phyloP scores from a whole-genome alignment of 2,113 vertebrate species.

The Anas platyrhynchos region DNA sequence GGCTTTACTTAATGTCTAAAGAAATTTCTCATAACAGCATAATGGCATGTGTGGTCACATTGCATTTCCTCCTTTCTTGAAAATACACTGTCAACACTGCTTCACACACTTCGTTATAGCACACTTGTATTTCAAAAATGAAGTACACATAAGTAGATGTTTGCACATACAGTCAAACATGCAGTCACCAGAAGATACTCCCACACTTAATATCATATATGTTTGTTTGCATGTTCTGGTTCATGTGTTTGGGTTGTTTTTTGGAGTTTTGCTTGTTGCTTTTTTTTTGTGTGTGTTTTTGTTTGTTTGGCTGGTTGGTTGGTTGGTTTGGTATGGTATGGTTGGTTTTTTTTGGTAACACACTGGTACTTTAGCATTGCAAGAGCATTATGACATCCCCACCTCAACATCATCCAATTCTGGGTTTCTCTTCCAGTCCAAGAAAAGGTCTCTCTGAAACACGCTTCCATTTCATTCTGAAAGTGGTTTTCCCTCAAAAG shows the following conservation, averaged over 20 bases:
- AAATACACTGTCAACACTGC: not conserved
- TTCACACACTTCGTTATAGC: not conserved
- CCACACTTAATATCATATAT: not conserved
- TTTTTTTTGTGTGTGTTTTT: not conserved
- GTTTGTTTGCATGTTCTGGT: not conserved
- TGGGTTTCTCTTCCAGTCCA: not conserved
- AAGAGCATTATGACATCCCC: not conserved
- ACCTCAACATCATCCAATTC: not conserved
- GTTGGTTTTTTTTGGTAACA: not conserved
- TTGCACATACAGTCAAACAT: not conserved
- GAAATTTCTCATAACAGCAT: not conserved
- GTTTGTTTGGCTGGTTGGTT: not conserved
- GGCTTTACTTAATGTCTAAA: not conserved
- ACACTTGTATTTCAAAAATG: not conserved
- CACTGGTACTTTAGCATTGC: not conserved
- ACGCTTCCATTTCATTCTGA: not conserved
- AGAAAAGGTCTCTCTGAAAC: not conserved
- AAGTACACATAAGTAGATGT: not conserved
- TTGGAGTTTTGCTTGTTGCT: too few species aligned
- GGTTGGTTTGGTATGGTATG: too few species aligned
- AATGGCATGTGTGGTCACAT: not conserved
- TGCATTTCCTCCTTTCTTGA: not conserved
- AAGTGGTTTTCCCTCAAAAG: conserved; percentile 20
- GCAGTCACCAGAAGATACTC: not conserved
- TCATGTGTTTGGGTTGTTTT: not conserved